A percentile compares a stretch with the other conserved stretches of the same genome.
Evolutionary conservation across 2,797 vertebrate species (phyloP).

Genomic region (Merluccius polli): DNA sequence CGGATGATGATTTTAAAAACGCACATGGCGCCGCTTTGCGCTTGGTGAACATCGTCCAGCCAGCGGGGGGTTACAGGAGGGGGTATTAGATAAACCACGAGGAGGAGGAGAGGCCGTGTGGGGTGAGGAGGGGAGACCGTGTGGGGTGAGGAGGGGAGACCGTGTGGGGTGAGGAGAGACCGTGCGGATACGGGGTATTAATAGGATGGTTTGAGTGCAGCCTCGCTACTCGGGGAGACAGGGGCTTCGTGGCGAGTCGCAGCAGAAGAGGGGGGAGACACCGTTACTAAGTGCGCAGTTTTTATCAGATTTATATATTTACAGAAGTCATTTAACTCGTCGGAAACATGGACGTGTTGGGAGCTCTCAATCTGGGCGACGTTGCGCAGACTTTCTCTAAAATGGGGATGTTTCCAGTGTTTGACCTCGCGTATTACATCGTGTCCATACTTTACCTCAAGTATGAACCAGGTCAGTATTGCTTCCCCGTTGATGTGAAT

Average conservation of each 20-base stretch:
- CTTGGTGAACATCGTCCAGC: too few species aligned
- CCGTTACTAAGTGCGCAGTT: conserved; percentile 51
- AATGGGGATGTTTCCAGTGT: conserved; percentile 91
- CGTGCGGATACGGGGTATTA: conserved; percentile 70
- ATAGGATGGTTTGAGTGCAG: conserved; percentile 70
- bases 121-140: background rate
- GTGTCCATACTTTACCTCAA: conserved; percentile 97
- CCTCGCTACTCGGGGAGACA: conserved; percentile 56
- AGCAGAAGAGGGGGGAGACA: conserved; percentile 51
- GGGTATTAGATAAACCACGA: too few species aligned
- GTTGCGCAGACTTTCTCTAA: conserved; percentile 85
- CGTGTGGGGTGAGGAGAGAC: conserved; percentile 25
- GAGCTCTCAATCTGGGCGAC: conserved; percentile 83
- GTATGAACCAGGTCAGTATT: conserved; percentile 91
- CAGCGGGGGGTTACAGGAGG: too few species aligned
- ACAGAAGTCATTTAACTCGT: conserved; percentile 1
- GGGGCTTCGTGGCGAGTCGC: conserved; percentile 59
- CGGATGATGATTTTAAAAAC: background rate
- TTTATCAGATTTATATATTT: conserved; percentile 31
- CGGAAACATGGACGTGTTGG: conserved; percentile 78
- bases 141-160: background rate
- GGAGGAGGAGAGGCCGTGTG: too few species aligned
- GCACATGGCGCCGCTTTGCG: background rate
- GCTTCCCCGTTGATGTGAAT: background rate
- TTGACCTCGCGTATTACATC: conserved; percentile 95